phyloP scores from a whole-genome alignment of 2,797 vertebrate species.

The Gastrophryne carolinensis region DNA sequence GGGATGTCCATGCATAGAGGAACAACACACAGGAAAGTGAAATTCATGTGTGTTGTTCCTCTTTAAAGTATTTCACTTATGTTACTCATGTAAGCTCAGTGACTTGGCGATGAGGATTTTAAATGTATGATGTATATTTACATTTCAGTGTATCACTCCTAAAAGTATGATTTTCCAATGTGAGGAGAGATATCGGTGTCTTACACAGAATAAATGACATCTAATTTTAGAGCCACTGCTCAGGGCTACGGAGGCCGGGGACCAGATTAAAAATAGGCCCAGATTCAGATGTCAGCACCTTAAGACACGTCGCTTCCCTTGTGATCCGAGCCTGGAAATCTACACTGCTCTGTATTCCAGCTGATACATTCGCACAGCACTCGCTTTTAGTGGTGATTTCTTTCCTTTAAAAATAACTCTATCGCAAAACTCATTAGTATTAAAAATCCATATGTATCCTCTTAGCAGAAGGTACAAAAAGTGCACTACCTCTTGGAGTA shows the following conservation, averaged over 20 bases:
- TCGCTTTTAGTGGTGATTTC: slow-evolving; percentile 1
- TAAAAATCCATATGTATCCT: too few relatives aligned
- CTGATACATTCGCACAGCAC: not conserved
- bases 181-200: not conserved
- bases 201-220: slow-evolving; percentile 34
- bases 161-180: slow-evolving; percentile 15
- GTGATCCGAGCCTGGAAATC: slow-evolving; percentile 10
- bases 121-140: too few relatives aligned
- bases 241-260: slow-evolving; percentile 12
- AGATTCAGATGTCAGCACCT: slow-evolving; percentile 47
- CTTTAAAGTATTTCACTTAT: too few relatives aligned
- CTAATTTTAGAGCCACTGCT: slow-evolving; percentile 46
- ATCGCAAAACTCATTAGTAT: too few relatives aligned
- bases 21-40: too few relatives aligned
- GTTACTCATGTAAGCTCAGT: too few relatives aligned
- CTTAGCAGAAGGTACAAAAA: too few relatives aligned
- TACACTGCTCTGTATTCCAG: not conserved
- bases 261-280: slow-evolving; percentile 34
- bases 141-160: not conserved
- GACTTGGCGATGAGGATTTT: too few relatives aligned
- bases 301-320: slow-evolving; percentile 3
- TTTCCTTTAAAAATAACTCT: too few relatives aligned
- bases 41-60: too few relatives aligned
- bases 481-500: too few relatives aligned
- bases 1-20: too few relatives aligned